phyloP scores from a whole-genome alignment of 2,113 vertebrate genomes.

The Calidris pygmaea region DNA sequence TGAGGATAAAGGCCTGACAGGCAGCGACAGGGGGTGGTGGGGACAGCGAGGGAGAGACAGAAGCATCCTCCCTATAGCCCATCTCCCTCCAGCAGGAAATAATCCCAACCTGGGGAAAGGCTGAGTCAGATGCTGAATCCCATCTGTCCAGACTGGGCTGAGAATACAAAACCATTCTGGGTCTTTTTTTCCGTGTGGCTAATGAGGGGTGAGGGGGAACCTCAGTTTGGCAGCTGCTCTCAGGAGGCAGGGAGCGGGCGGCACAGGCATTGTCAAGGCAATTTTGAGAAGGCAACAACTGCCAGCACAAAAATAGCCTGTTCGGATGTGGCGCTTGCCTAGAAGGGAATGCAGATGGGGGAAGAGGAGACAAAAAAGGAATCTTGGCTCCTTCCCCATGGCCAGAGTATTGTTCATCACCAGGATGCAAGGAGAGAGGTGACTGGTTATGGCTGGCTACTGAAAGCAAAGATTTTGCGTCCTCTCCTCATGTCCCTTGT shows the following conservation, averaged over 20 bases:
- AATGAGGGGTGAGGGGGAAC: not conserved
- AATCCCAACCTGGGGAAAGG: not conserved
- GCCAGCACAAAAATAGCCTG: not conserved
- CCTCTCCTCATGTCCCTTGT: not conserved
- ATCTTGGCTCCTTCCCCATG: not conserved
- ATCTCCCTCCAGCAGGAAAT: not conserved
- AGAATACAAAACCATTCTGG: not conserved
- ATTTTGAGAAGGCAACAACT: not conserved
- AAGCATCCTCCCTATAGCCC: not conserved
- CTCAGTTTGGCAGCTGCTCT: conserved; percentile 12
- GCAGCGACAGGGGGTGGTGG: not conserved
- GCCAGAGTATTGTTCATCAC: not conserved
- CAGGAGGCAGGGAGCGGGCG: not conserved
- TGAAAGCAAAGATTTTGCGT: not conserved
- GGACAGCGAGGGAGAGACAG: not conserved
- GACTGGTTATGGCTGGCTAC: not conserved
- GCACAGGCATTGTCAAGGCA: not conserved
- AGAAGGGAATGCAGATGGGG: not conserved
- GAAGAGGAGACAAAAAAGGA: not conserved
- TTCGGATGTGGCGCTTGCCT: not conserved
- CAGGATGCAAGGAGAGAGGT: not conserved
- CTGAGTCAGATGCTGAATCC: not conserved
- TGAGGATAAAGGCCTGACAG: conserved; percentile 36
- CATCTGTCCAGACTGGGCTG: not conserved
- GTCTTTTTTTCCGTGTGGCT: not conserved